These are phyloP conservation scores for Notospermus geniculatus DNA, from an alignment of 1,140 invertebrate genomes.

Conservation along the genomic window DNA sequence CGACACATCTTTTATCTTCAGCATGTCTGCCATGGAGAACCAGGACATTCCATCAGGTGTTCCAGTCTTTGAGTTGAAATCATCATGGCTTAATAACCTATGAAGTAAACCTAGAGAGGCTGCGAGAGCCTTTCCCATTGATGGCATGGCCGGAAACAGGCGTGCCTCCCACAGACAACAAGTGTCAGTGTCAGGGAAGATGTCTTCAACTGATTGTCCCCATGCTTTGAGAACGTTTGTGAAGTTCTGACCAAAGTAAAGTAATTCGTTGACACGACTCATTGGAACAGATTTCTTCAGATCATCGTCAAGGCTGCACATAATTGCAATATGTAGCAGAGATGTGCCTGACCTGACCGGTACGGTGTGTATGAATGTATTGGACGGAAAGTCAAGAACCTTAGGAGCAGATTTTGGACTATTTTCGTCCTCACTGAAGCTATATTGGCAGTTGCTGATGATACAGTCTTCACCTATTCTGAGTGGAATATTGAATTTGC, in stretches of 20 bases:
- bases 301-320: constrained; percentile 52
- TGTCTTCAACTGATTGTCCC: constrained; percentile 10
- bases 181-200: constrained; percentile 5
- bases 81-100: neutral
- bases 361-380: constrained; percentile 53
- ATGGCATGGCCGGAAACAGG: constrained; percentile 43
- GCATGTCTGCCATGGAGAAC: constrained; percentile 36
- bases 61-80: constrained; percentile 7
- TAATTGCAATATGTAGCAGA: constrained; percentile 51
- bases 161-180: constrained; percentile 50
- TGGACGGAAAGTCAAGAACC: constrained; percentile 39
- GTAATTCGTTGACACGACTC: constrained; percentile 21
- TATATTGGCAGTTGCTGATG: constrained; percentile 51
- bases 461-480: constrained; percentile 46
- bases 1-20: constrained; percentile 38
- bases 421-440: constrained; percentile 1
- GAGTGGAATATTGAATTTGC: constrained; percentile 45
- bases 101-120: constrained; percentile 9
- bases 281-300: constrained; percentile 43
- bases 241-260: constrained; percentile 38
- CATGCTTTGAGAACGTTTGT: constrained; percentile 19
- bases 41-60: constrained; percentile 8
- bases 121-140: constrained; percentile 32
- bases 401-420: constrained; percentile 11
- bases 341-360: constrained; percentile 32